Percentiles rank a stretch among this genome's conserved stretches.
phyloP scores from a whole-genome alignment of 2,888 invertebrate genomes.

The Limenitis camilla region DNA sequence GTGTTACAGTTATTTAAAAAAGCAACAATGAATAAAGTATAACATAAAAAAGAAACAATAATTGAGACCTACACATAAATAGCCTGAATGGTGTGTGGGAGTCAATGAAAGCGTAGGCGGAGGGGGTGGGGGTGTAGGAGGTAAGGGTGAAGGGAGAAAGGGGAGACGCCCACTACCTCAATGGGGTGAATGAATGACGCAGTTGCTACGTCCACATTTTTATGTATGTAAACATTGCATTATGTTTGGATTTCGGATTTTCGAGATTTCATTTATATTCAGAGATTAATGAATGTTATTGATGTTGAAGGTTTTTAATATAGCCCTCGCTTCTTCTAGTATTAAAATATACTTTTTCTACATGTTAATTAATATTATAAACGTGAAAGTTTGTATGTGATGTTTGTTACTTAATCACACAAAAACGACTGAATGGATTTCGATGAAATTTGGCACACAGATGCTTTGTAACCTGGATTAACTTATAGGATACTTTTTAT shows the following conservation, averaged over 20 bases:
- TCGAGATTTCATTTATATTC: background rate
- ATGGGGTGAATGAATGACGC: conserved; percentile 48
- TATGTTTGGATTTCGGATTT: conserved; percentile 3
- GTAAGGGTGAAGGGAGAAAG: conserved; percentile 19
- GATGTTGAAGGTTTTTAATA: background rate
- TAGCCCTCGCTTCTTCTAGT: background rate
- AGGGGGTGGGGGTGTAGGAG: conserved; percentile 30
- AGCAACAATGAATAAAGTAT: too few relatives aligned
- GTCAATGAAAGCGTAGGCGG: conserved; percentile 55
- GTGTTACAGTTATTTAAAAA: too few relatives aligned
- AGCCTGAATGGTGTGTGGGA: conserved; percentile 53
- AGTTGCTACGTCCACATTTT: conserved; percentile 26
- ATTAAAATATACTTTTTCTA: background rate
- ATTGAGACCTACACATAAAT: conserved; percentile 20
- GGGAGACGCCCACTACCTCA: background rate
- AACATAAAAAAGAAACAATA: too few relatives aligned
- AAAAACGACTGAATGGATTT: too few relatives aligned
- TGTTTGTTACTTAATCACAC: too few relatives aligned
- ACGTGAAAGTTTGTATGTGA: too few relatives aligned
- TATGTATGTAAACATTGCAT: conserved; percentile 27
- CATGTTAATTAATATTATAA: too few relatives aligned
- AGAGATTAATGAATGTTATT: background rate
- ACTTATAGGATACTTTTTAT: too few relatives aligned
- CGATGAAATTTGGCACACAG: too few relatives aligned
- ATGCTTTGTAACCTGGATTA: too few relatives aligned